Percentiles rank a stretch among this genome's conserved stretches.
phyloP scores from a whole-genome alignment of 2,113 vertebrate genomes.

The Aepyceros melampus region DNA sequence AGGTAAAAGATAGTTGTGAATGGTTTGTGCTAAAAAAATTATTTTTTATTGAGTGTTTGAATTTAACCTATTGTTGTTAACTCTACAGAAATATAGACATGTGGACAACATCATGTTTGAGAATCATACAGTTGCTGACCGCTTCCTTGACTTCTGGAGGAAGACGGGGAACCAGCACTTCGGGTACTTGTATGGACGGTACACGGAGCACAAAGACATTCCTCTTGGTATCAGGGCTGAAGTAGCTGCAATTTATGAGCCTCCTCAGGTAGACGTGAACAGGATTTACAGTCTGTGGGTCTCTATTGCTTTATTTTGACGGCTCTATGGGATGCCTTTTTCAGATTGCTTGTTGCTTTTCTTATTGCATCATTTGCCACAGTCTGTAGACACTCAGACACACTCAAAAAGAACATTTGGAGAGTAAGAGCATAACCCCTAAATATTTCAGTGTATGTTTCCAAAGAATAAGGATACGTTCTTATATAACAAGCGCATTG shows the following conservation, averaged over 20 bases:
- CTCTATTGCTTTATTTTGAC: no score
- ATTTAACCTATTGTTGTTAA: not conserved
- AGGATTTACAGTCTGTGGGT: rapidly evolving
- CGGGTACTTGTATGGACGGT: conserved; percentile 94
- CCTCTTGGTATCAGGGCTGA: conserved; percentile 95
- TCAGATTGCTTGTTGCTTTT: rapidly evolving
- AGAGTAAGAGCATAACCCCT: not conserved
- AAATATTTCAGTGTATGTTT: not conserved
- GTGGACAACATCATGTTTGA: conserved; percentile 99
- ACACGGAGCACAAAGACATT: conserved; percentile 98
- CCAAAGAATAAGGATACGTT: not conserved
- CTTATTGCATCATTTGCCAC: not conserved
- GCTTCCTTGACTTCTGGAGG: conserved; percentile 98
- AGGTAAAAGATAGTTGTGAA: not conserved
- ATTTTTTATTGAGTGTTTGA: not conserved
- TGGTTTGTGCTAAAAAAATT: not conserved
- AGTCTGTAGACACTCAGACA: rapidly evolving
- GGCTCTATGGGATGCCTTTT: not conserved
- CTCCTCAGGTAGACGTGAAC: conserved; percentile 88
- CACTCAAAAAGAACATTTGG: not conserved
- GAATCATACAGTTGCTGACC: conserved; percentile 98
- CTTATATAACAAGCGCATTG: not conserved
- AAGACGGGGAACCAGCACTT: conserved; percentile 97
- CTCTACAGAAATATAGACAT: conserved; percentile 95
- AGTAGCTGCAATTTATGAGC: conserved; percentile 97